Evolutionary conservation across 1,140 invertebrate species (phyloP).

Genomic region (Vanessa tameamea): DNA sequence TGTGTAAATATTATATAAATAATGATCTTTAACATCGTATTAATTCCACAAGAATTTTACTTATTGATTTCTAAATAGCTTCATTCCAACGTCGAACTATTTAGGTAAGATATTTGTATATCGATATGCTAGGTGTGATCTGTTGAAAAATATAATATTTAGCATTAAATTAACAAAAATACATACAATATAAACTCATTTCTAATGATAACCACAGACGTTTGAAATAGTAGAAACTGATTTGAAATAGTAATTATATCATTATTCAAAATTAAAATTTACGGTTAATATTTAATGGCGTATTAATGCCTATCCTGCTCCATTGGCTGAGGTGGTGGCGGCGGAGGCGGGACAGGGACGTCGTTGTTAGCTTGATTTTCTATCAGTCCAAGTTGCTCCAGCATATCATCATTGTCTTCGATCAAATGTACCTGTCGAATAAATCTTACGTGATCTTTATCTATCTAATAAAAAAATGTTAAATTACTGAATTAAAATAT

Average conservation of each 20-base stretch:
- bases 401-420: conserved; percentile 75
- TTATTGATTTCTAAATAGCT: conserved; percentile 48
- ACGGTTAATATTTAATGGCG: neutral
- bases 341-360: conserved; percentile 52
- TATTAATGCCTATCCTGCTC: conserved; percentile 55
- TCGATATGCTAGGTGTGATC: neutral
- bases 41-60: conserved; percentile 64
- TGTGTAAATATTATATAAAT: conserved; percentile 74
- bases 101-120: neutral
- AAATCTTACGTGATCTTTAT: neutral
- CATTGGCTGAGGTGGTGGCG: conserved; percentile 61
- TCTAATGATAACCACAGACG: too few relatives aligned
- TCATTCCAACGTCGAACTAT: conserved; percentile 21
- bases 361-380: conserved; percentile 61
- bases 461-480: neutral
- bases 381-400: conserved; percentile 69
- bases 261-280: neutral
- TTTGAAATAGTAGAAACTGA: too few relatives aligned
- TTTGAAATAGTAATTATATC: too few relatives aligned
- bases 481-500: too few relatives aligned
- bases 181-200: too few relatives aligned
- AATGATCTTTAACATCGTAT: conserved; percentile 57
- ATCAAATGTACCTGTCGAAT: conserved; percentile 63
- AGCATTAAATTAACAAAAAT: too few relatives aligned
- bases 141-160: conserved; percentile 4